phyloP scores from a whole-genome alignment of 2,113 vertebrate genomes.

The Kobus ellipsiprymnus region DNA sequence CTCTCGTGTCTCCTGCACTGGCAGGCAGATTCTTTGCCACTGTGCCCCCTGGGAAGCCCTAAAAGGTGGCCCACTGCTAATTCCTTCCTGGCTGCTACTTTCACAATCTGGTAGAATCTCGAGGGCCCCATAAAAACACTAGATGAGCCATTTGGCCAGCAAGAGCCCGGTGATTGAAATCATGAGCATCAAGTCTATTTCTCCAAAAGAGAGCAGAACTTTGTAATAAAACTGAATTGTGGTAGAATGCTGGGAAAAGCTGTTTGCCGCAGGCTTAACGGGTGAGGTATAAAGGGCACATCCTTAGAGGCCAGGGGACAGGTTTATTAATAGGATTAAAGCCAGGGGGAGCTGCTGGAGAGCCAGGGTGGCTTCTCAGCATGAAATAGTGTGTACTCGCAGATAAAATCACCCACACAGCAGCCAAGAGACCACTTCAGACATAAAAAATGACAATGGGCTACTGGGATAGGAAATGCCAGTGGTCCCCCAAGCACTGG shows the following conservation, averaged over 20 bases:
- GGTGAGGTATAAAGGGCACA: conserved; percentile 41
- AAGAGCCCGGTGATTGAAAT: conserved; percentile 42
- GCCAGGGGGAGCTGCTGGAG: not conserved
- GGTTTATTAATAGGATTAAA: conserved; percentile 66
- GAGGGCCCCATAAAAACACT: conserved; percentile 20
- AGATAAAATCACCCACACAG: conserved; percentile 23
- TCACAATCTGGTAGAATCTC: not conserved
- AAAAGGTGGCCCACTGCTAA: not conserved
- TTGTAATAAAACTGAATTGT: conserved; percentile 68
- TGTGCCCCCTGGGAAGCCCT: not conserved
- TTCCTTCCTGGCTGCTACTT: not conserved
- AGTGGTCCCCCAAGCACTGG: not conserved
- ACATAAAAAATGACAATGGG: not conserved
- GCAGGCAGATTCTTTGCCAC: not conserved
- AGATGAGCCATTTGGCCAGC: conserved; percentile 37
- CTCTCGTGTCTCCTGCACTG: not conserved
- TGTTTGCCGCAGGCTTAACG: not conserved
- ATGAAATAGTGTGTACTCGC: conserved; percentile 32
- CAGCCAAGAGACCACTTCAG: not conserved
- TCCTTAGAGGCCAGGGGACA: conserved; percentile 41
- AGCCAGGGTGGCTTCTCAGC: conserved; percentile 31
- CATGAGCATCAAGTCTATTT: conserved; percentile 24
- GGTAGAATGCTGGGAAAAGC: conserved; percentile 18
- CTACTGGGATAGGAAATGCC: not conserved
- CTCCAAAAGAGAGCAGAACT: conserved; percentile 45